phyloP scores from a whole-genome alignment of 2,888 invertebrate genomes.

The Parnassius mnemosyne region DNA sequence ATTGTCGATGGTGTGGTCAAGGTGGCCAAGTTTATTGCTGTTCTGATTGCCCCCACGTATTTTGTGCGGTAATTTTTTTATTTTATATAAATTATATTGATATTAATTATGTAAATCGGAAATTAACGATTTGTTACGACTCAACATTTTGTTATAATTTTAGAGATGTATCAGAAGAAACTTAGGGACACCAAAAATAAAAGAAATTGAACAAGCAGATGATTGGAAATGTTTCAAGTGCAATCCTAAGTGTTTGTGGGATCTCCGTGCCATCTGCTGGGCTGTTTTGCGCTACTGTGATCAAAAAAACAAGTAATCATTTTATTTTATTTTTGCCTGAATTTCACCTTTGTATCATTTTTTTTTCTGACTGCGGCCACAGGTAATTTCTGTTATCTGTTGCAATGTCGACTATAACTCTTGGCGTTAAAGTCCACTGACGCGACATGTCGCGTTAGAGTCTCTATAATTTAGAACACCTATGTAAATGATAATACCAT shows the following conservation, averaged over 20 bases:
- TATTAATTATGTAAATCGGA: too few relatives aligned
- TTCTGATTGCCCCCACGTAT: constrained; percentile 86
- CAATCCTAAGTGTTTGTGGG: constrained; percentile 83
- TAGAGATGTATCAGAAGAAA: constrained; percentile 88
- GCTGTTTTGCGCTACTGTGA: constrained; percentile 85
- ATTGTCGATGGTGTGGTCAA: constrained; percentile 92
- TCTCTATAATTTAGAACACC: too few relatives aligned
- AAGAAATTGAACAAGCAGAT: constrained; percentile 87
- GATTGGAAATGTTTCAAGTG: constrained; percentile 91
- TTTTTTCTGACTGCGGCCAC: too few relatives aligned
- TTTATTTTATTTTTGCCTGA: background rate
- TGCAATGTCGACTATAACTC: too few relatives aligned
- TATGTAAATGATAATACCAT: too few relatives aligned
- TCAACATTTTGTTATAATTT: constrained; percentile 41
- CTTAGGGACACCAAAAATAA: constrained; percentile 83
- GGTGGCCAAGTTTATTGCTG: constrained; percentile 90
- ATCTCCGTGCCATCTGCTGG: constrained; percentile 85
- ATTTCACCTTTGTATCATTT: background rate
- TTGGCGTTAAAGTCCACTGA: too few relatives aligned
- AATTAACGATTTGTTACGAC: background rate
- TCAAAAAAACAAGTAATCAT: constrained; percentile 77
- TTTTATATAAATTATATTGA: constrained; percentile 3
- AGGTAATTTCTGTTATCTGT: too few relatives aligned
- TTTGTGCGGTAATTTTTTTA: constrained; percentile 81
- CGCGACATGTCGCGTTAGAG: too few relatives aligned